A percentile compares a stretch with the other conserved stretches of the same genome.
These are phyloP conservation scores for Andrena dorsata DNA, from an alignment of 2,888 invertebrate genomes.

Conservation along the genomic window DNA sequence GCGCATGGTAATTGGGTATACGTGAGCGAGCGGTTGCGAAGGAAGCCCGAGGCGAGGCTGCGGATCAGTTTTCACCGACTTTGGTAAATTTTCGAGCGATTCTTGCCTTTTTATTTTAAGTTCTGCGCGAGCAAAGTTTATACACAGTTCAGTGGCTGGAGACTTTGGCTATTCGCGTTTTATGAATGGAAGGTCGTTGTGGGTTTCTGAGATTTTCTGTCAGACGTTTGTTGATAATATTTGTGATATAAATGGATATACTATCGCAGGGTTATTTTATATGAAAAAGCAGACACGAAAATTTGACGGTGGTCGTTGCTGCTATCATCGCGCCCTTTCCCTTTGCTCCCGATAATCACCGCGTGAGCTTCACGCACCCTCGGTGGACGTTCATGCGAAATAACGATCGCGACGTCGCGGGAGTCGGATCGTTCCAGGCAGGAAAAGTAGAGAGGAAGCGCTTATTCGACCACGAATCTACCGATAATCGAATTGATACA, in stretches of 20 bases:
- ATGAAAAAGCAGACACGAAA: neutral
- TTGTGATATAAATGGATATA: too few relatives aligned
- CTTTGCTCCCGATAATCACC: neutral
- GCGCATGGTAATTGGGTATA: slow-evolving; percentile 34
- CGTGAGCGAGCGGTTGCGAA: neutral
- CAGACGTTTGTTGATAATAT: too few relatives aligned
- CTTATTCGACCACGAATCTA: slow-evolving; percentile 19
- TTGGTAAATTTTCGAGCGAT: neutral
- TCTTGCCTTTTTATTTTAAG: neutral
- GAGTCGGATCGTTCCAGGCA: neutral
- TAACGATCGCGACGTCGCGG: slow-evolving; percentile 4
- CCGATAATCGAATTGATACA: slow-evolving; percentile 75
- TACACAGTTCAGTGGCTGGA: too few relatives aligned
- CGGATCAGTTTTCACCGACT: neutral
- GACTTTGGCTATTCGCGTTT: too few relatives aligned
- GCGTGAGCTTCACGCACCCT: slow-evolving; percentile 9
- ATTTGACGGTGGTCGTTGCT: slow-evolving; percentile 3
- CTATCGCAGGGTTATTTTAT: neutral
- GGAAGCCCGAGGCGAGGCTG: neutral
- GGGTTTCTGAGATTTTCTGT: too few relatives aligned
- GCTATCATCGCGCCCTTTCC: neutral
- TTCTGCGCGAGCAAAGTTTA: too few relatives aligned
- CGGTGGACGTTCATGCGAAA: slow-evolving; percentile 14
- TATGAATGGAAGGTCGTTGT: too few relatives aligned
- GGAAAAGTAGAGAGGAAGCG: neutral